phyloP scores from a whole-genome alignment of 2,797 vertebrate genomes.

The Acrossocheilus fasciatus region DNA sequence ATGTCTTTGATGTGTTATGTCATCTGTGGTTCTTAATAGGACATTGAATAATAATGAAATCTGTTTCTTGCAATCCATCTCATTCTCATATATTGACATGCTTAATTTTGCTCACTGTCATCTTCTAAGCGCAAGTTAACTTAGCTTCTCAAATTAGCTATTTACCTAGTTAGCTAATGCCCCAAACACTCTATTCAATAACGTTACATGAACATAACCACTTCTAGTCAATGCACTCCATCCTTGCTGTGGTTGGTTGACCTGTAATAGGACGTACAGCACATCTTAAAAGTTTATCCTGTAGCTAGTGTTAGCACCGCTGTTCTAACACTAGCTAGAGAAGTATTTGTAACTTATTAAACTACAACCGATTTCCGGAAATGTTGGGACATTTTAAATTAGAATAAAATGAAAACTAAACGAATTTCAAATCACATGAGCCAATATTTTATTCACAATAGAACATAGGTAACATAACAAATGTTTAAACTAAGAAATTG shows the following conservation, averaged over 20 bases:
- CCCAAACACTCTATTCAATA: neutral
- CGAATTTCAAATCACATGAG: too few relatives aligned
- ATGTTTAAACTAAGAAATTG: too few relatives aligned
- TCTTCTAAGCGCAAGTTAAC: neutral
- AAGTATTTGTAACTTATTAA: too few relatives aligned
- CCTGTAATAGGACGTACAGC: neutral
- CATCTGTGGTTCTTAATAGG: too few relatives aligned
- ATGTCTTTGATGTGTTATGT: neutral
- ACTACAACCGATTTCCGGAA: too few relatives aligned
- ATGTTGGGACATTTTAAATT: too few relatives aligned
- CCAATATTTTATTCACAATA: too few relatives aligned
- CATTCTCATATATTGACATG: neutral
- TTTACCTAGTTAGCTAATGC: neutral
- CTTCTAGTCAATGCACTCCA: neutral
- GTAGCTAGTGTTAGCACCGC: neutral
- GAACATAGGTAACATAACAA: too few relatives aligned
- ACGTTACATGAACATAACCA: too few relatives aligned
- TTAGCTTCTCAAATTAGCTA: neutral
- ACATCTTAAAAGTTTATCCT: neutral
- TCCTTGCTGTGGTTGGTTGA: neutral
- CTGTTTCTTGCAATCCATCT: neutral
- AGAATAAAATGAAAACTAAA: too few relatives aligned
- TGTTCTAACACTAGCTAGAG: neutral
- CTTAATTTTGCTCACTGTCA: neutral
- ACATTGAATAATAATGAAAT: neutral